Evolutionary conservation across 1,140 invertebrate genomes (phyloP).

Genomic region (Sitophilus oryzae): DNA sequence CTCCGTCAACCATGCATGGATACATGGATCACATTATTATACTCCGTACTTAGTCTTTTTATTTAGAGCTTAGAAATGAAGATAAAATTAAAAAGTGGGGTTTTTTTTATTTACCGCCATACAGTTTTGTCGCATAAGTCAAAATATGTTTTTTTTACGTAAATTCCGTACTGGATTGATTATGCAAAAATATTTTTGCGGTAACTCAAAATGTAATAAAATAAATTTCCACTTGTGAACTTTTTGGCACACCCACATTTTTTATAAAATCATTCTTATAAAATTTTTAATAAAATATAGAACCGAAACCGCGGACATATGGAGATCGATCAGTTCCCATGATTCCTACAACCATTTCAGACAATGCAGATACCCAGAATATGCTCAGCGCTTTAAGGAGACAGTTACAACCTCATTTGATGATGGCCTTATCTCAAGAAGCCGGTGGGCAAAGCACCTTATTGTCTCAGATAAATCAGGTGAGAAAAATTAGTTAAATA

Average conservation of each 20-base stretch:
- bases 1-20: too few species aligned
- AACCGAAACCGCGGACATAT: not conserved
- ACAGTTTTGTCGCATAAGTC: too few species aligned
- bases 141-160: too few species aligned
- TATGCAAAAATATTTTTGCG: too few species aligned
- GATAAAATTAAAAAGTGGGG: too few species aligned
- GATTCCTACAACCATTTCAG: conserved; percentile 8
- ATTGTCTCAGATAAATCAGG: conserved; percentile 18
- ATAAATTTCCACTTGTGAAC: too few species aligned
- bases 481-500: conserved; percentile 6
- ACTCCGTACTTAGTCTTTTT: too few species aligned
- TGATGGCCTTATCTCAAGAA: conserved; percentile 42
- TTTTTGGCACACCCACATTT: not conserved
- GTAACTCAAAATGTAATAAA: too few species aligned
- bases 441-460: conserved; percentile 5
- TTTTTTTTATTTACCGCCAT: too few species aligned
- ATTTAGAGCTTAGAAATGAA: too few species aligned
- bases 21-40: too few species aligned
- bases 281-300: not conserved
- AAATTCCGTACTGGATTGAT: too few species aligned
- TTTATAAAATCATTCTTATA: not conserved
- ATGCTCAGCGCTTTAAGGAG: conserved; percentile 46
- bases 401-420: conserved; percentile 47
- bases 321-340: conserved; percentile 1
- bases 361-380: conserved; percentile 43